phyloP scores from a whole-genome alignment of 35 echinoderm and acorn worm species.

The Lytechinus variegatus region DNA sequence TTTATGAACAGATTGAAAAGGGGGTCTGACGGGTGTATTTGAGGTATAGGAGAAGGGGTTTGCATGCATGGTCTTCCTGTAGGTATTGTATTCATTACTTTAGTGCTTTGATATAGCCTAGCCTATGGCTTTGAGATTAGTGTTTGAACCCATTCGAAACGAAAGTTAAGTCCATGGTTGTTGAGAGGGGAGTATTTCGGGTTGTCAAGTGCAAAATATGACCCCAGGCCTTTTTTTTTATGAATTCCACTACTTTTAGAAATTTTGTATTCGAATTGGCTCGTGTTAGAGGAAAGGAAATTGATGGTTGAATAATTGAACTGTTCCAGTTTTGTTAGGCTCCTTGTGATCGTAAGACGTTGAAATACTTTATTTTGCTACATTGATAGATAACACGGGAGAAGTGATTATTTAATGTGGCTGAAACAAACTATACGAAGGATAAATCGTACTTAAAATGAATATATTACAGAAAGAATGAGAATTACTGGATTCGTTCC shows the following conservation, averaged over 20 bases:
- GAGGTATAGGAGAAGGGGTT: not conserved
- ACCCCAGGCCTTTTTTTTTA: not conserved
- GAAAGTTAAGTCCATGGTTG: not conserved
- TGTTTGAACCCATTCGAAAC: not conserved
- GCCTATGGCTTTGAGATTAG: not conserved
- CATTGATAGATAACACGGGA: not conserved
- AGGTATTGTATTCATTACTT: not conserved
- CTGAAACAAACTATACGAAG: too few species aligned
- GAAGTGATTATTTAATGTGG: not conserved
- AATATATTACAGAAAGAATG: too few species aligned
- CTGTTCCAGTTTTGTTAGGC: not conserved
- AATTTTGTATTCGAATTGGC: not conserved
- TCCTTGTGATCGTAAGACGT: not conserved
- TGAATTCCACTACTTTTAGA: not conserved
- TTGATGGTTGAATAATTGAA: not conserved
- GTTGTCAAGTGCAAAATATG: not conserved
- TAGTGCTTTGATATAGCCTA: slow-evolving; percentile 3
- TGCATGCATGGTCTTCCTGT: not conserved
- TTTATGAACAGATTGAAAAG: not conserved
- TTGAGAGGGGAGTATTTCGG: not conserved
- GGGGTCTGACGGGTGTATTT: not conserved
- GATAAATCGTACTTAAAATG: too few species aligned
- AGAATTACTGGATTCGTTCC: too few species aligned
- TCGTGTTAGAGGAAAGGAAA: not conserved
- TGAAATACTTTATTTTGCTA: not conserved